These are phyloP conservation scores for Diachasmimorpha longicaudata DNA, from an alignment of 1,140 invertebrate genomes.

Conservation along the genomic window DNA sequence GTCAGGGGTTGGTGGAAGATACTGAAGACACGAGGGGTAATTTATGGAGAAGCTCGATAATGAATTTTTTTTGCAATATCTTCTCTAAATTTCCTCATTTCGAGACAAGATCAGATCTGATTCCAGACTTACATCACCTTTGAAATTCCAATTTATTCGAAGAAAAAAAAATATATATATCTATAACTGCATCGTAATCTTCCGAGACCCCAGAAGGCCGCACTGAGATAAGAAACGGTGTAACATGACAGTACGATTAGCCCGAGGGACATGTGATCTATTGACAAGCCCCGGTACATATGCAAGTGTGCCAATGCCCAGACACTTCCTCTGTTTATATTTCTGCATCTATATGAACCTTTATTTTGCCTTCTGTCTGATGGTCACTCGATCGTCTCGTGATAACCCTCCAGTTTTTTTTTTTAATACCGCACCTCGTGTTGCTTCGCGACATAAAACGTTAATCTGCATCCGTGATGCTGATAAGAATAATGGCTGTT, in stretches of 20 bases:
- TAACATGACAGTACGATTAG: conserved; percentile 27
- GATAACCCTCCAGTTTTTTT: conserved; percentile 12
- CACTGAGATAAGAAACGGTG: conserved; percentile 12
- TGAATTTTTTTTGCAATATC: too few species aligned
- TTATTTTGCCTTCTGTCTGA: conserved; percentile 1
- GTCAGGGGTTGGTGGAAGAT: too few species aligned
- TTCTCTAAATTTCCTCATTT: too few species aligned
- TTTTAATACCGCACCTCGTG: background rate
- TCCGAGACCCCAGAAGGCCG: background rate
- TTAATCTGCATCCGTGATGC: conserved; percentile 21
- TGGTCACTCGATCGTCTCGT: conserved; percentile 7
- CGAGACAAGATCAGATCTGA: too few species aligned
- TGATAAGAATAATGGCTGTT: conserved; percentile 12
- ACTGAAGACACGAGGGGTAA: too few species aligned
- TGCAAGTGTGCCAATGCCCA: background rate
- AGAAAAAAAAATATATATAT: background rate
- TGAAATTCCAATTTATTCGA: background rate
- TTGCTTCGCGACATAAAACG: background rate
- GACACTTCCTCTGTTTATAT: conserved; percentile 18
- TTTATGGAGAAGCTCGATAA: too few species aligned
- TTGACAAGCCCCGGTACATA: background rate
- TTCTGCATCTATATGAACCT: background rate
- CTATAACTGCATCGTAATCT: background rate
- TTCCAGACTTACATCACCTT: background rate
- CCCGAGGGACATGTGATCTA: conserved; percentile 13